phyloP scores from a whole-genome alignment of 2,113 vertebrate species.

The Boulengeromyrus knoepffleri region DNA sequence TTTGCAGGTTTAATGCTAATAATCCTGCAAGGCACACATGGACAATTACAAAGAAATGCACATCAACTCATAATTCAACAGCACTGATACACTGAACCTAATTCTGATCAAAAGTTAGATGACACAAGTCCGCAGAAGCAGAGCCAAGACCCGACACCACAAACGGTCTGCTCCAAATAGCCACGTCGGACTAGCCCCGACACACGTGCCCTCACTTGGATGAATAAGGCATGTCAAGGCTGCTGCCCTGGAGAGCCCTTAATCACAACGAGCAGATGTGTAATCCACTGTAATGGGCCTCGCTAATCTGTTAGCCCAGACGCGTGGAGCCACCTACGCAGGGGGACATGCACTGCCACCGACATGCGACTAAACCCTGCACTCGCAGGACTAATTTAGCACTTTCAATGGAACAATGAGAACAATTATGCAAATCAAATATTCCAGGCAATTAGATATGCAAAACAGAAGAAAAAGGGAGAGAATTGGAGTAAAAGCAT shows the following conservation, averaged over 20 bases:
- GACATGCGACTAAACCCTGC: constrained; percentile 7
- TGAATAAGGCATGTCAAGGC: not conserved
- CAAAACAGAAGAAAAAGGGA: not conserved
- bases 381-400: constrained; percentile 14
- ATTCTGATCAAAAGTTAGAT: not conserved
- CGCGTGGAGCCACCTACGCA: not conserved
- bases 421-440: not conserved
- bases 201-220: not conserved
- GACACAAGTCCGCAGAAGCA: not conserved
- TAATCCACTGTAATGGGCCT: constrained; percentile 3
- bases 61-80: not conserved
- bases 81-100: not conserved
- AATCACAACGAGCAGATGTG: constrained; percentile 12
- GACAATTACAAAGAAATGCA: not conserved
- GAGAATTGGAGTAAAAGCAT: not conserved
- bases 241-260: not conserved
- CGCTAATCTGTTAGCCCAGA: not conserved
- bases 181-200: not conserved
- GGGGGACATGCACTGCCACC: not conserved
- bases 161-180: not conserved
- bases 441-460: not conserved
- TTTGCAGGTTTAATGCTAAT: not conserved
- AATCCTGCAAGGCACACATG: not conserved
- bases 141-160: not conserved
- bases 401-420: constrained; percentile 19